A percentile compares a stretch with the other conserved stretches of the same genome.
phyloP scores from a whole-genome alignment of 2,888 invertebrate genomes.

The Dusona sp. region DNA sequence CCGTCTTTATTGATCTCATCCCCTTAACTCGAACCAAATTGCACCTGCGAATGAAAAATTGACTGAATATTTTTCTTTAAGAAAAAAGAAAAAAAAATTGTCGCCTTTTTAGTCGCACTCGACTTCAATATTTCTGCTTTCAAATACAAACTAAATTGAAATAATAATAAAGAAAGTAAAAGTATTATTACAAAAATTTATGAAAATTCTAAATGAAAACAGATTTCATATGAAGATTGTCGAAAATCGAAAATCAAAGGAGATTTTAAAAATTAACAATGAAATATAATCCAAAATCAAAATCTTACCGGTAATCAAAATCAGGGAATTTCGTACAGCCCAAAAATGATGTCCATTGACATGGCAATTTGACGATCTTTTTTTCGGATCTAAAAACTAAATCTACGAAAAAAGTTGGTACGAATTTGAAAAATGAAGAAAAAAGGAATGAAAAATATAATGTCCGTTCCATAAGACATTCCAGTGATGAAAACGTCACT shows the following conservation, averaged over 20 bases:
- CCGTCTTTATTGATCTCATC: slow-evolving; percentile 62
- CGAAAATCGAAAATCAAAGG: too few relatives aligned
- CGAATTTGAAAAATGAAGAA: neutral
- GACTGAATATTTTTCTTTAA: neutral
- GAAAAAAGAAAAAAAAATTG: neutral
- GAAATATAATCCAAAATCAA: too few relatives aligned
- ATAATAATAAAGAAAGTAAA: neutral
- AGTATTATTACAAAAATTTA: neutral
- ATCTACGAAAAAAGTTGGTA: too few relatives aligned
- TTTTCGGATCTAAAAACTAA: too few relatives aligned
- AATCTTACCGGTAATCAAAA: too few relatives aligned
- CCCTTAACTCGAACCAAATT: slow-evolving; percentile 28
- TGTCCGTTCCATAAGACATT: neutral
- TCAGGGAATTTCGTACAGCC: too few relatives aligned
- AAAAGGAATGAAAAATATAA: neutral
- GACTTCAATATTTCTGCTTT: neutral
- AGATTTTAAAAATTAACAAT: too few relatives aligned
- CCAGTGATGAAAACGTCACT: neutral
- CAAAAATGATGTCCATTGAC: too few relatives aligned
- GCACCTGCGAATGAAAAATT: neutral
- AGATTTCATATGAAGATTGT: too few relatives aligned
- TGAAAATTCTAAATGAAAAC: neutral
- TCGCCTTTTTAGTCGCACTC: neutral
- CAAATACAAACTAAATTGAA: neutral
- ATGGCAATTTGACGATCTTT: too few relatives aligned